Evolutionary conservation across 1,140 invertebrate species (phyloP).

Genomic region (Drosophila ambigua): DNA sequence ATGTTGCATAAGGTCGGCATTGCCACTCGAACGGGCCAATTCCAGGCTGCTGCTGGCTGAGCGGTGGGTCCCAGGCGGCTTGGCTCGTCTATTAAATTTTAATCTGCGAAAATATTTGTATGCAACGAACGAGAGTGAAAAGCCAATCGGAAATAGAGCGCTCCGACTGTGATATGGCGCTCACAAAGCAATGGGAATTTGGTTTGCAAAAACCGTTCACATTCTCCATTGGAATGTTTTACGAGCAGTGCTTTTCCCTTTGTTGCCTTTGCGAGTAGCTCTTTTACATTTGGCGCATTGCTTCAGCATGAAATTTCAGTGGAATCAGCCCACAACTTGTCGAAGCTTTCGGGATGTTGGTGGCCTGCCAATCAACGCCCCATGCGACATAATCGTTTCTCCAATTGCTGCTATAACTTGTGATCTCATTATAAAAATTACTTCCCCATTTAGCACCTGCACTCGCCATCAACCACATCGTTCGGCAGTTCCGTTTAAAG

Average conservation of each 20-base stretch:
- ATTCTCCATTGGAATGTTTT: constrained; percentile 38
- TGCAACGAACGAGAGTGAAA: constrained; percentile 21
- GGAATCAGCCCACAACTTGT: too few relatives aligned
- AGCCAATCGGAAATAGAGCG: constrained; percentile 26
- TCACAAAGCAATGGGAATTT: constrained; percentile 20
- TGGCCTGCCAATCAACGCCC: constrained; percentile 12
- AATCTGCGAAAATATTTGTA: constrained; percentile 57
- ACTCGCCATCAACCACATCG: constrained; percentile 17
- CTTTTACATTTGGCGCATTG: background rate
- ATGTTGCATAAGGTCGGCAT: constrained; percentile 51
- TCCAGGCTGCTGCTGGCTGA: too few relatives aligned
- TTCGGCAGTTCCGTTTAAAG: constrained; percentile 33
- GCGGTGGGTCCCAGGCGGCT: background rate
- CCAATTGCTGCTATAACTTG: constrained; percentile 31
- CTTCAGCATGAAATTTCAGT: too few relatives aligned
- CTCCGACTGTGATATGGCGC: constrained; percentile 8
- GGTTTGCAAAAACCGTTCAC: constrained; percentile 31
- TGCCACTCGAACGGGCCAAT: constrained; percentile 42
- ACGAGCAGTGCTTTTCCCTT: constrained; percentile 6
- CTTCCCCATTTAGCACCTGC: constrained; percentile 33
- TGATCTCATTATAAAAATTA: constrained; percentile 38
- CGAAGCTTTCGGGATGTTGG: too few relatives aligned
- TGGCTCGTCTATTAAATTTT: constrained; percentile 59
- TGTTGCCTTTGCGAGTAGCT: constrained; percentile 15
- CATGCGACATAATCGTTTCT: constrained; percentile 23